A percentile compares a stretch with the other conserved stretches of the same genome.
phyloP scores from a whole-genome alignment of 2,797 vertebrate species.

The Neosilurus mollespiculum region DNA sequence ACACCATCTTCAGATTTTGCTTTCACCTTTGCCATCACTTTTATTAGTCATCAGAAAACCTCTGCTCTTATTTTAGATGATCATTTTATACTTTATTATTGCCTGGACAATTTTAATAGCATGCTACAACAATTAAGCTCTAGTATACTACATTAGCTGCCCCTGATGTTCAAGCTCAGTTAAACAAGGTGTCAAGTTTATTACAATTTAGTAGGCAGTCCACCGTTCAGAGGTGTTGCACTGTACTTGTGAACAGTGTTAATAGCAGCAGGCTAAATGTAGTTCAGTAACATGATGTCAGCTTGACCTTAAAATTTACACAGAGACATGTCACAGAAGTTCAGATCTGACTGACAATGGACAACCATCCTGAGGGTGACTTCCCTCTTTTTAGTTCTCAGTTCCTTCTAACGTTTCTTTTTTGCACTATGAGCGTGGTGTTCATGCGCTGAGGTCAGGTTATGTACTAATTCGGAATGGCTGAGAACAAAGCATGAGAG shows the following conservation, averaged over 20 bases:
- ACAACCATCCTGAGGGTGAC: slow-evolving; percentile 1
- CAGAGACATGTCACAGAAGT: not conserved
- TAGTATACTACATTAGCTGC: not conserved
- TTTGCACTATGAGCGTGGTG: slow-evolving; percentile 10
- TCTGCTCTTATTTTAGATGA: slow-evolving; percentile 2
- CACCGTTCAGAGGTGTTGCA: not conserved
- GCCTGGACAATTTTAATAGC: not conserved
- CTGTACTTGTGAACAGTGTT: slow-evolving; percentile 27
- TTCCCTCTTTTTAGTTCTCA: slow-evolving; percentile 19
- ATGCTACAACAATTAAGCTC: slow-evolving; percentile 22
- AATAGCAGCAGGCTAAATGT: slow-evolving; percentile 31
- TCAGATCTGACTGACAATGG: slow-evolving; percentile 5
- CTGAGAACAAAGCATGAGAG: not conserved
- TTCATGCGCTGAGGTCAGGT: slow-evolving; percentile 7
- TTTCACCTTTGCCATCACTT: not conserved
- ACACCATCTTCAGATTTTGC: not conserved
- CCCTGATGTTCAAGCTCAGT: slow-evolving; percentile 26
- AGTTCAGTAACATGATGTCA: slow-evolving; percentile 28
- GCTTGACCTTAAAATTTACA: slow-evolving; percentile 25
- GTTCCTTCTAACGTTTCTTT: slow-evolving; percentile 23
- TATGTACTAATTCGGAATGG: not conserved
- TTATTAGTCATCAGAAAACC: not conserved
- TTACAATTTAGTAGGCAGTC: slow-evolving; percentile 6
- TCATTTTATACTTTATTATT: not conserved
- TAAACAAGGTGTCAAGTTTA: slow-evolving; percentile 33